Base-by-base conservation (phyloP, 2,797 vertebrate species). In the Botia kubotai region DNA sequence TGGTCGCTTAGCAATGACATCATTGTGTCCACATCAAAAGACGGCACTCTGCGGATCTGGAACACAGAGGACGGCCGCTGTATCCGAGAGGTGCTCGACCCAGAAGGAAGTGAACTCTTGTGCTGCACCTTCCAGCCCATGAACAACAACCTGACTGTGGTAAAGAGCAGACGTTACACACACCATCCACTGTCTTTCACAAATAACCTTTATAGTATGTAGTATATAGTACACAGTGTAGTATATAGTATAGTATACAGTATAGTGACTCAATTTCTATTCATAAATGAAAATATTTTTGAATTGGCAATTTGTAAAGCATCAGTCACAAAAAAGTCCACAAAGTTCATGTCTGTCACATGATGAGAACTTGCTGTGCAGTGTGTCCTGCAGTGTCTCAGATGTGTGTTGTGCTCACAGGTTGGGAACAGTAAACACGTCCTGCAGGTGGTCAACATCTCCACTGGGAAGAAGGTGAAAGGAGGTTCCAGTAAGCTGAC, bases 101-200 rank as follows among this genome's bases (percentile, higher is more conserved):
- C 96, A 0, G 97, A 98, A 5, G 92, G 94, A 10, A 96, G 96
- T 0, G 95, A 96, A 82, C 91, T 98, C 82, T 95, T 98, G 14
- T 98, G 97, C 93, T 97, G 97, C 82, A 97, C 95, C 33, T 98
- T 99, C 89, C 97, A 98, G 90, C 97, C 97, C 0, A 96, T 98
- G 93, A 98, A 98, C 87, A 98, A 98, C 90, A 97, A 98, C 90
- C 96, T 98, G 5, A 97, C 96, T 2, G 97, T 98, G 95, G 96
- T 98, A 86, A 63, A 94, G 95, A 92, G 6, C 8, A 11, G 10
- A 46, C 43, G 1, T 46, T 10, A 46, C 10, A 46, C 8, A 11
- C 43, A 46, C 43, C 10, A 46, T 11, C 10, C 2, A 46, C 10
- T 46, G 43, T 46, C 43, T 46, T 10, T 46, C 10, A 11, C 1